Base-by-base conservation (phyloP, 1,140 invertebrate species). In the Lerema accius region DNA sequence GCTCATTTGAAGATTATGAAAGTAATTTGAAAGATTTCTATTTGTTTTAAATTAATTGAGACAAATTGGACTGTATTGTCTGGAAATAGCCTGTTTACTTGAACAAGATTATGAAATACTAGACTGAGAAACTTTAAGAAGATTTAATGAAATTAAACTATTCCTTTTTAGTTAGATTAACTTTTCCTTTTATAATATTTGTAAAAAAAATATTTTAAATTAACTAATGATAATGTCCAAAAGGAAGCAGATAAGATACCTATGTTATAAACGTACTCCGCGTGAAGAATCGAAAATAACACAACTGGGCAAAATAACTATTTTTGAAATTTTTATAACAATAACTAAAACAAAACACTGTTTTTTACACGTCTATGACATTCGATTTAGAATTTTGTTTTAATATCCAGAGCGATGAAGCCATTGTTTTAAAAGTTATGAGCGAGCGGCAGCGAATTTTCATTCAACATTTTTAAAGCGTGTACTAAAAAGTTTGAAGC, bases 1-100 rank as follows among this genome's bases (percentile, higher is more conserved):
- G 19, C 45, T 46, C 19, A 46, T 46, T 46, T 46, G 3, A 23
- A 17, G 45, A 26, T 46, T 26, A 26, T 46, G 19, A 46, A 46
- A 46, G n/a, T 46, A 17, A 13, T 46, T 46, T 46, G 13, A 46
- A 13, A 19, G 17, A 11, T 46, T 26, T 6, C 19, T 3, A 23
- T 26, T 19, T 4, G 45, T 26, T 32, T 32, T 32, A 32, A 32
- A 32, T 32, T 7, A 32, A 32, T 32, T 32, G 9, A 32, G 28
- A 32, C 28, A 32, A 32, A 32, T 32, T 32, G 4, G 28, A 32
- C 28, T 4, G 28, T 7, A 32, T 32, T 32, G 9, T 32, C 7
- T 32, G 4, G 3, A 32, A 32, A 32, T 23, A 3, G 19, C 5
- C 19, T 23, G 19, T 3, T 23, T 23, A 23, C 5, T 23, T 23